Percentiles rank a stretch among this genome's conserved stretches.
These are phyloP conservation scores for Drosophila mayri DNA, from an alignment of 1,140 invertebrate genomes.

Conservation along the genomic window DNA sequence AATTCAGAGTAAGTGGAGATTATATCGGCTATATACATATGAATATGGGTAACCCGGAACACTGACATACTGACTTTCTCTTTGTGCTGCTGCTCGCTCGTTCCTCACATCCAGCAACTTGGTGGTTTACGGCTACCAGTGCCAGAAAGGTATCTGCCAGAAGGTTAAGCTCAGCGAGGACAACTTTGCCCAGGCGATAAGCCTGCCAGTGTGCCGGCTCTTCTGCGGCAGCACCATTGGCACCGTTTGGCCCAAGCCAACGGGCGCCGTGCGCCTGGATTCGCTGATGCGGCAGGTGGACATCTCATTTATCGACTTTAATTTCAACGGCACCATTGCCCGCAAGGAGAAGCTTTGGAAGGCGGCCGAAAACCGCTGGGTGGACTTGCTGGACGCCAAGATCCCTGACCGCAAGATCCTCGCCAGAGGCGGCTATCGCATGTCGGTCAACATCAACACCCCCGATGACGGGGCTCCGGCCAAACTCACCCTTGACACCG, in stretches of 20 bases:
- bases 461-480: constrained; percentile 29
- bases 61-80: constrained; percentile 13
- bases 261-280: constrained; percentile 87
- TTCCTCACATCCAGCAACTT: constrained; percentile 48
- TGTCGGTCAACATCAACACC: constrained; percentile 73
- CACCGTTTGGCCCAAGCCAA: constrained; percentile 90
- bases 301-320: constrained; percentile 71
- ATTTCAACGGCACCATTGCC: constrained; percentile 27
- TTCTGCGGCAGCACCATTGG: constrained; percentile 87
- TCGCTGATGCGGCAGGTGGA: constrained; percentile 87
- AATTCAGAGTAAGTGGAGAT: constrained; percentile 49
- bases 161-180: constrained; percentile 86
- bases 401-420: constrained; percentile 62
- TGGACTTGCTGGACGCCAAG: constrained; percentile 56
- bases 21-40: not conserved
- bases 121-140: constrained; percentile 87
- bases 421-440: constrained; percentile 60
- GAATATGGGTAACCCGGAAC: not conserved
- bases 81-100: constrained; percentile 4
- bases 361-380: constrained; percentile 61
- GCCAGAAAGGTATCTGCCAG: constrained; percentile 86
- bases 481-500: constrained; percentile 87
- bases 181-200: constrained; percentile 86
- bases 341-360: constrained; percentile 66
- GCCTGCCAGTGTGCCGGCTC: constrained; percentile 88